phyloP scores from a whole-genome alignment of 2,113 vertebrate species.

The Pseudorectes ferrugineus region DNA sequence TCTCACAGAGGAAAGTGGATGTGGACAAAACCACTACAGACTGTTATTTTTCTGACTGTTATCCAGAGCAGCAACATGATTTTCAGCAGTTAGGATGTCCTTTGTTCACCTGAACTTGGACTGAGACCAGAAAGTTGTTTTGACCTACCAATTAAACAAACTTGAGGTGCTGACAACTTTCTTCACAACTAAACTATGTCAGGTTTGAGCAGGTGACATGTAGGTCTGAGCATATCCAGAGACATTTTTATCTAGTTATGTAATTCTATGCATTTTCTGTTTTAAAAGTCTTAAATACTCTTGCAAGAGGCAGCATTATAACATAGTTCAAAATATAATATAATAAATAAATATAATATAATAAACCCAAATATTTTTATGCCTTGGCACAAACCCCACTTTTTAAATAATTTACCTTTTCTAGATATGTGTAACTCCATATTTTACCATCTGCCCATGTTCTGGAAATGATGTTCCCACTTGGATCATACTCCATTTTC shows the following conservation, averaged over 20 bases:
- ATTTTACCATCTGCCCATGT: conserved; percentile 98
- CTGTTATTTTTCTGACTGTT: not conserved
- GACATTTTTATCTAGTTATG: not conserved
- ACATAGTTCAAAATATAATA: not conserved
- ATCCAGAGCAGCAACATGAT: not conserved
- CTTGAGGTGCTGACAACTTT: not conserved
- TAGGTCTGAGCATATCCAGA: not conserved
- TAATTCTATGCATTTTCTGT: not conserved
- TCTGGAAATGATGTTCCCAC: conserved; percentile 88
- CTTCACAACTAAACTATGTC: not conserved
- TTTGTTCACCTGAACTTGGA: not conserved
- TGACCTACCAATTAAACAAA: not conserved
- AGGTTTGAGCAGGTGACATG: not conserved
- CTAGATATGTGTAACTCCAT: conserved; percentile 97
- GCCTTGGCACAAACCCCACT: not conserved
- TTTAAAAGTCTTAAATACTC: not conserved
- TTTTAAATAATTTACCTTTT: conserved; percentile 80
- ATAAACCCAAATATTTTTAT: not conserved
- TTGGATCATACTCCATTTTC: conserved; percentile 91
- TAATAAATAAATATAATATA: not conserved
- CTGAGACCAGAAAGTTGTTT: not conserved
- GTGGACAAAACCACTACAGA: no score
- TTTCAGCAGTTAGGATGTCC: not conserved
- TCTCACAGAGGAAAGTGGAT: no score
- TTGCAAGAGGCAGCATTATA: not conserved